phyloP scores from a whole-genome alignment of 1,140 invertebrate genomes.

The Theocolax elegans region DNA sequence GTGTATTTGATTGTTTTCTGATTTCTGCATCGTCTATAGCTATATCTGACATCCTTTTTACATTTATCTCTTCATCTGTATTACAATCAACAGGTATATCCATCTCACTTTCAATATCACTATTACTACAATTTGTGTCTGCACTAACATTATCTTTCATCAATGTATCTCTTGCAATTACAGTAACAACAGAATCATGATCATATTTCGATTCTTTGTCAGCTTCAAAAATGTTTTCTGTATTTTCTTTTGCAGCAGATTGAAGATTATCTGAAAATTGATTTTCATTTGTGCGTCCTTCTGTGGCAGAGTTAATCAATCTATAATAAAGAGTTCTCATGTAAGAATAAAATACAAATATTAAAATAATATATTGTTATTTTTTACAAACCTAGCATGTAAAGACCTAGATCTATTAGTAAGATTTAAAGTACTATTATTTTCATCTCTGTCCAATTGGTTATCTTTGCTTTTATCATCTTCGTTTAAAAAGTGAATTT shows the following conservation, averaged over 20 bases:
- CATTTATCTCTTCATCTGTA: conserved; percentile 19
- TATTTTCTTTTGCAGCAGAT: conserved; percentile 40
- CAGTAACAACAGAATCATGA: conserved; percentile 23
- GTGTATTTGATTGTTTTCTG: not conserved
- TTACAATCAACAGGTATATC: conserved; percentile 25
- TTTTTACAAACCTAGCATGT: conserved; percentile 46
- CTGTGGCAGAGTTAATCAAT: conserved; percentile 6
- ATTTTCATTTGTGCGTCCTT: not conserved
- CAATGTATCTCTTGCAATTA: conserved; percentile 16
- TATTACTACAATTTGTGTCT: conserved; percentile 2
- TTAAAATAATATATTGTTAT: not conserved
- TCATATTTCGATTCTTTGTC: conserved; percentile 36
- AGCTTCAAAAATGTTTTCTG: conserved; percentile 29
- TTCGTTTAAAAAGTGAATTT: conserved; percentile 45
- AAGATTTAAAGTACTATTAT: not conserved
- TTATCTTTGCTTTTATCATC: conserved; percentile 39
- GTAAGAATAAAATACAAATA: conserved; percentile 34
- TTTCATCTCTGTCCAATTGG: conserved; percentile 17
- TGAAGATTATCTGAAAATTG: not conserved
- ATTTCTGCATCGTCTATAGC: not conserved
- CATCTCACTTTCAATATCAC: conserved; percentile 30
- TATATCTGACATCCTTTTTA: conserved; percentile 16
- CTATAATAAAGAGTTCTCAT: conserved; percentile 11
- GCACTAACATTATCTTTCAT: not conserved
- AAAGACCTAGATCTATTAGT: conserved; percentile 50